These are phyloP conservation scores for Schizopygopsis pylzovi DNA, from an alignment of 2,797 vertebrate species.

Conservation along the genomic window DNA sequence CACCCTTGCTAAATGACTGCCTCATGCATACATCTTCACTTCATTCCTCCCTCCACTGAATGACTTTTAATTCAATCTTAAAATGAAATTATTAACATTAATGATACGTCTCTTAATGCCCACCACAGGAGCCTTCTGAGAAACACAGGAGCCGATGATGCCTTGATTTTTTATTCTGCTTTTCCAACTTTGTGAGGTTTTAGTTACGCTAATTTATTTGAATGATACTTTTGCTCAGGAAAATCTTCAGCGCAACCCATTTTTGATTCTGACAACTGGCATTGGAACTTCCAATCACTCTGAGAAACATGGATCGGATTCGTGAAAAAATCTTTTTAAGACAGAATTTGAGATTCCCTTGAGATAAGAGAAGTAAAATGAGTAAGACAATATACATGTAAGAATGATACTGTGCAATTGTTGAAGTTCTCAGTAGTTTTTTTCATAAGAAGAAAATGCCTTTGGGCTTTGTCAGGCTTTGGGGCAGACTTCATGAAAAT, in stretches of 20 bases:
- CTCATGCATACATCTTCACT: neutral
- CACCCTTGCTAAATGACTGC: conserved; percentile 20
- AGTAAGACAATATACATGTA: neutral
- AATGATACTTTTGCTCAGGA: neutral
- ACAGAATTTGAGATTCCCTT: neutral
- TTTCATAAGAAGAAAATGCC: neutral
- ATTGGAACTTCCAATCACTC: neutral
- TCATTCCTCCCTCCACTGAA: neutral
- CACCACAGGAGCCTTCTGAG: neutral
- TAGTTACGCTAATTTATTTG: neutral
- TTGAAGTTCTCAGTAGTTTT: no score
- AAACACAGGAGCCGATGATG: neutral
- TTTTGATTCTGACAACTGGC: neutral
- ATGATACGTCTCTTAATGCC: neutral
- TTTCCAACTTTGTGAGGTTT: neutral
- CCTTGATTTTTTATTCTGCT: neutral
- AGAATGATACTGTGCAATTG: neutral
- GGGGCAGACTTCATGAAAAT: neutral
- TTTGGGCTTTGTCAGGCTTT: neutral
- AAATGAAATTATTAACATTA: neutral
- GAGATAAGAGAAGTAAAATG: neutral
- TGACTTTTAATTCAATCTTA: conserved; percentile 11
- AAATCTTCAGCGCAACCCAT: neutral
- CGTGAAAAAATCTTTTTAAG: neutral
- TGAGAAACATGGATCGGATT: neutral